Evolutionary conservation across 64 coral and sea anemone species (phyloP).

Genomic region (Montipora foliosa): DNA sequence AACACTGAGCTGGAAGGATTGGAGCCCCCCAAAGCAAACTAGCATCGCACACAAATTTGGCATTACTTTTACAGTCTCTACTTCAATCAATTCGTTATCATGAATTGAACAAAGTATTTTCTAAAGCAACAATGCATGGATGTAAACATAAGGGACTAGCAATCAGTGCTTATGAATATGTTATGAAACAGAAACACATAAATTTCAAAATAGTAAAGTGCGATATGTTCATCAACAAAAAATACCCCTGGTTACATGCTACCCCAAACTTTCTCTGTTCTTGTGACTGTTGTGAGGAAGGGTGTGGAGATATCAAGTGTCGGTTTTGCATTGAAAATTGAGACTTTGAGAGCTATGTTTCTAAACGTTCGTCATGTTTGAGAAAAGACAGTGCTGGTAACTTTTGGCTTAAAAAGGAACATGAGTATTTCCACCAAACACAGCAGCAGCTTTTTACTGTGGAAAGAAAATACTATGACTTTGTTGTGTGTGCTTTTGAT

Average conservation of each 20-base stretch:
- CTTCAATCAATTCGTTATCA: slow-evolving; percentile 17
- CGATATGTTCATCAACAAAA: slow-evolving; percentile 35
- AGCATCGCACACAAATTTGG: background rate
- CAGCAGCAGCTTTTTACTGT: slow-evolving; percentile 36
- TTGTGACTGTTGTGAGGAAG: slow-evolving; percentile 60
- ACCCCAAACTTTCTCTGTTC: slow-evolving; percentile 46
- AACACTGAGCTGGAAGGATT: background rate
- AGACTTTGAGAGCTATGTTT: slow-evolving; percentile 50
- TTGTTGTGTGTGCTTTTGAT: slow-evolving; percentile 40
- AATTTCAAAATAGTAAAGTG: slow-evolving; percentile 55
- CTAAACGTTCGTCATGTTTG: slow-evolving; percentile 1
- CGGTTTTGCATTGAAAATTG: slow-evolving; percentile 1
- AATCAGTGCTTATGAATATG: slow-evolving; percentile 39
- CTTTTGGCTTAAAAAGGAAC: slow-evolving; percentile 22
- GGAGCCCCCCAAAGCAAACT: background rate
- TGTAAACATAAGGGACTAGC: slow-evolving; percentile 47
- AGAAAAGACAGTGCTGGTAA: slow-evolving; percentile 1
- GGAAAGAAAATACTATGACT: background rate
- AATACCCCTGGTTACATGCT: slow-evolving; percentile 58
- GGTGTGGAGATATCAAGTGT: slow-evolving; percentile 53
- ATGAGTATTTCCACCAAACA: slow-evolving; percentile 21
- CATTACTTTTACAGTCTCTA: background rate
- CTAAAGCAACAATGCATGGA: slow-evolving; percentile 4
- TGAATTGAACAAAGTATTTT: slow-evolving; percentile 27
- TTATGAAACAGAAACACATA: slow-evolving; percentile 45